A percentile compares a stretch with the other conserved stretches of the same genome.
Conservation (phyloP, 2,888 invertebrate species). For the Corbicula japonica region DNA sequence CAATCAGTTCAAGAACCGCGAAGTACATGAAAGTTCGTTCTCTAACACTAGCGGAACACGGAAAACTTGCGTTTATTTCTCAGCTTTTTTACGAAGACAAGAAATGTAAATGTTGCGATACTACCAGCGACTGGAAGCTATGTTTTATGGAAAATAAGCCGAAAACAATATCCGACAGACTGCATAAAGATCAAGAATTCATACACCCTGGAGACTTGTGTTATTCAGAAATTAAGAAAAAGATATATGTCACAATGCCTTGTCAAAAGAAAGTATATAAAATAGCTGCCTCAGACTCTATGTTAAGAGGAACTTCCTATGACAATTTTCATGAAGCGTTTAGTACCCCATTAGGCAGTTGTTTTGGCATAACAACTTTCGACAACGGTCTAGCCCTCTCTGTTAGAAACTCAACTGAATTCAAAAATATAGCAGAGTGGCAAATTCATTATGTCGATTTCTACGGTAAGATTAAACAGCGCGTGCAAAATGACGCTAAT, state of each 20-base stretch:
- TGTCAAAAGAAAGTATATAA: neutral
- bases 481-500: neutral
- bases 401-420: neutral
- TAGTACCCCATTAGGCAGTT: neutral
- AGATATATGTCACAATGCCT: neutral
- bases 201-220: neutral
- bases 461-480: neutral
- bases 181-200: neutral
- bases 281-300: neutral
- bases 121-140: neutral
- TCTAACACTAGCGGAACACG: neutral
- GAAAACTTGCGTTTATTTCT: neutral
- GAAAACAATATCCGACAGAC: neutral
- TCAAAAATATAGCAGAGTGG: neutral
- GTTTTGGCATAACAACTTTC: neutral
- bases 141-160: neutral
- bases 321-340: neutral
- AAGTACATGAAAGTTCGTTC: neutral
- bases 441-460: slow-evolving; percentile 3
- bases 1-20: neutral
- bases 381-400: neutral
- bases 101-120: neutral
- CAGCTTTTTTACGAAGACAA: neutral
- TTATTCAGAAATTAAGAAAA: neutral
- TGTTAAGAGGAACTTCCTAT: no score